These are phyloP conservation scores for Myocastor coypus DNA, from an alignment of 2,113 vertebrate species.

Conservation along the genomic window DNA sequence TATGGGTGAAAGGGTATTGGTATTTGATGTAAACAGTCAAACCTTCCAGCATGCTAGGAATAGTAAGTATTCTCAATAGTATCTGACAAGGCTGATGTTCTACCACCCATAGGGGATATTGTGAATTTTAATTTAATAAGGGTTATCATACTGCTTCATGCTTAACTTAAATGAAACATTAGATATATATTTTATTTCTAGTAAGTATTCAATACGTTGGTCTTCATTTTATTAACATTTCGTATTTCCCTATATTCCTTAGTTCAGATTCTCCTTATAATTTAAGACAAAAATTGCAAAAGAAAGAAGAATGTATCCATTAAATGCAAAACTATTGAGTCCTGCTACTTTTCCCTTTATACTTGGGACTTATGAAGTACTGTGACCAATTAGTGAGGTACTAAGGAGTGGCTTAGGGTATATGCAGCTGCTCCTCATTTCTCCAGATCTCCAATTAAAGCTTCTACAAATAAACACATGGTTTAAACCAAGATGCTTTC, in stretches of 20 bases:
- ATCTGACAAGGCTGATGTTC: not conserved
- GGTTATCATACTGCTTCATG: constrained; percentile 31
- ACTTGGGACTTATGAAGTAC: not conserved
- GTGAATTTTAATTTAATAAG: constrained; percentile 36
- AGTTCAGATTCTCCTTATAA: constrained; percentile 15
- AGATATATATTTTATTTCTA: constrained; percentile 37
- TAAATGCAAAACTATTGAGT: not conserved
- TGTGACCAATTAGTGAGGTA: not conserved
- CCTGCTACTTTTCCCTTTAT: not conserved
- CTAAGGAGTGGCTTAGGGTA: not conserved
- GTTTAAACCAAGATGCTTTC: not conserved
- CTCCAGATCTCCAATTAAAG: not conserved
- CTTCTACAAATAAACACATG: not conserved
- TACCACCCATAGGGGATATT: not conserved
- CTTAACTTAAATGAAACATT: constrained; percentile 46
- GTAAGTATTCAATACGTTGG: not conserved
- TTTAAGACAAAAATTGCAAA: constrained; percentile 16
- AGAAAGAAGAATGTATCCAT: not conserved
- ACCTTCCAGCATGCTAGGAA: not conserved
- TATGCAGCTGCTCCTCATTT: not conserved
- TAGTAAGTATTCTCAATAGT: not conserved
- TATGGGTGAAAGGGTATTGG: not conserved
- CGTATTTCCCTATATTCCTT: constrained; percentile 44
- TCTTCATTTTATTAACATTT: constrained; percentile 22
- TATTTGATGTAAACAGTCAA: not conserved